A percentile compares a stretch with the other conserved stretches of the same genome.
These are phyloP conservation scores for Ataeniobius toweri DNA, from an alignment of 2,797 vertebrate genomes.

Conservation along the genomic window DNA sequence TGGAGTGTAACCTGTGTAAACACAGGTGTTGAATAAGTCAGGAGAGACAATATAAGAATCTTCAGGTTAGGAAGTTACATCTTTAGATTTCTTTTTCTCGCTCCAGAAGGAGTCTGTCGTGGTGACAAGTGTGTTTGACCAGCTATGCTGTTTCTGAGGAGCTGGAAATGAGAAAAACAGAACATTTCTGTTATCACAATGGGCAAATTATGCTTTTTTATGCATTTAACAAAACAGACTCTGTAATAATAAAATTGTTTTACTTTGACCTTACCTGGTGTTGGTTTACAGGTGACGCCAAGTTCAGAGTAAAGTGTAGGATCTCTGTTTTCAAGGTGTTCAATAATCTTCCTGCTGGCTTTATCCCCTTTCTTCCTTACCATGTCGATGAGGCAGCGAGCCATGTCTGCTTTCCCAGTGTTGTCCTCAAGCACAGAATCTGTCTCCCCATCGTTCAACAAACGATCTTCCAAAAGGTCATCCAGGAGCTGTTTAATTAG, in stretches of 20 bases:
- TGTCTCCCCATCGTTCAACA: constrained; percentile 67
- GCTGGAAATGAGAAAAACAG: constrained; percentile 13
- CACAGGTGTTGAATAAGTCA: neutral
- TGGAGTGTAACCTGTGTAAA: neutral
- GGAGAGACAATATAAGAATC: neutral
- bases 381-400: constrained; percentile 65
- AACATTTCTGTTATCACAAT: constrained; percentile 4
- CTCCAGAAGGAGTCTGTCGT: constrained; percentile 21
- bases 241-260: neutral
- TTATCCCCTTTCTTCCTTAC: constrained; percentile 67
- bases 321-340: constrained; percentile 5
- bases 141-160: neutral
- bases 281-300: neutral
- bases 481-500: constrained; percentile 72
- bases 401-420: neutral
- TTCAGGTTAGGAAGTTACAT: constrained; percentile 16
- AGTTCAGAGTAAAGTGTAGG: constrained; percentile 3
- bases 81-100: neutral
- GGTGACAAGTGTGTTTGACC: constrained; percentile 1
- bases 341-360: constrained; percentile 64
- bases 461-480: constrained; percentile 25
- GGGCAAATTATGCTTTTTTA: neutral
- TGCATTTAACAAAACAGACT: neutral
- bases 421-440: constrained; percentile 52
- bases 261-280: constrained; percentile 2